A percentile compares a stretch with the other conserved stretches of the same genome.
Conservation (phyloP, 1,140 invertebrate genomes). For the Drosophila sechellia region DNA sequence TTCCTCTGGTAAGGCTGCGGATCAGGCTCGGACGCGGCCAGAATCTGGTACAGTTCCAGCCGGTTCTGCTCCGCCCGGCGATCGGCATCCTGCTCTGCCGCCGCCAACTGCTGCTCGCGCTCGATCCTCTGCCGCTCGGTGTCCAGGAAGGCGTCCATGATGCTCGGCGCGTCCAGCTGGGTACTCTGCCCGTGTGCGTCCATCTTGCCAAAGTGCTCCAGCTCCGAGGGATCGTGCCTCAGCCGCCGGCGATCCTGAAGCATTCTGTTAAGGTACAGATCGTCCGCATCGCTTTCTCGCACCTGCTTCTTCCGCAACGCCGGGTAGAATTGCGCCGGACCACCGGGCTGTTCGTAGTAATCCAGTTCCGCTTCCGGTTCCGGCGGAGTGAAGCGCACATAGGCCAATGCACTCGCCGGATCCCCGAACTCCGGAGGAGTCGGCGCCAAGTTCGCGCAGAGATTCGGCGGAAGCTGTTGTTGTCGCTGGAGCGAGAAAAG, state of each 20-base stretch:
- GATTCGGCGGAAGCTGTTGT: constrained; percentile 78
- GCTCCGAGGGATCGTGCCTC: constrained; percentile 71
- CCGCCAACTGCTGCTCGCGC: constrained; percentile 57
- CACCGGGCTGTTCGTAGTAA: constrained; percentile 85
- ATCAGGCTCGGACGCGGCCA: constrained; percentile 79
- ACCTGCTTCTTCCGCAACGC: constrained; percentile 55
- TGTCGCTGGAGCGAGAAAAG: constrained; percentile 72
- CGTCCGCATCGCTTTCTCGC: constrained; percentile 27
- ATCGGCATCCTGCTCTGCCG: constrained; percentile 48
- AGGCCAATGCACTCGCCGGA: constrained; percentile 88
- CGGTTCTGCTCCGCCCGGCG: constrained; percentile 53
- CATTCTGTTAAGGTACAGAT: constrained; percentile 55
- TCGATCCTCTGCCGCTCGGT: constrained; percentile 73
- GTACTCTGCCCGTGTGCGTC: constrained; percentile 56
- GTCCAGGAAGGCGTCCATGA: constrained; percentile 77
- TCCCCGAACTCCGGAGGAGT: constrained; percentile 85
- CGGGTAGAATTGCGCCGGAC: constrained; percentile 85
- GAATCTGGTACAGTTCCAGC: constrained; percentile 74
- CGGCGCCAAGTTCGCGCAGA: constrained; percentile 76
- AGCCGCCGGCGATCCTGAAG: constrained; percentile 70
- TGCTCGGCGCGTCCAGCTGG: constrained; percentile 65
- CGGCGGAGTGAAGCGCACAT: constrained; percentile 92
- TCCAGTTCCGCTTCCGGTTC: constrained; percentile 89
- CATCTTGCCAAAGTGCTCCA: constrained; percentile 74
- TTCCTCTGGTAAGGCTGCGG: constrained; percentile 78